Base-by-base conservation (phyloP, 1,140 invertebrate genomes). In the Drosophila tropicalis region DNA sequence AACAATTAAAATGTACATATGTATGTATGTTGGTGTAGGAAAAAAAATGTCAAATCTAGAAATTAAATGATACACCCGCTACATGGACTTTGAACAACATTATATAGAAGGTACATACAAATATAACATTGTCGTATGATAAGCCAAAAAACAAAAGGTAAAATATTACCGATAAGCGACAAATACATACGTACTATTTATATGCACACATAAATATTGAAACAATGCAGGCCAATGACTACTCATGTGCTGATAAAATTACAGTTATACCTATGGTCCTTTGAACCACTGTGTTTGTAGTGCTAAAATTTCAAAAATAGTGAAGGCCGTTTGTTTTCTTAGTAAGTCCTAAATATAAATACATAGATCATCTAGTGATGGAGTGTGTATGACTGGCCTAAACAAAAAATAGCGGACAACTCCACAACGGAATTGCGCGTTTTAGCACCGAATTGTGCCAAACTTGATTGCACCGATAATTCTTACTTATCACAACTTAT, bases 21-120 rank as follows among this genome's bases (percentile, higher is more conserved):
- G 29, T 47, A 29, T 10, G 19, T 22, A 39, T 22, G 17, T 62
- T 5, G 29, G 29, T 44, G n/a, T n/a, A 29, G 58, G 3, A 57
- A 62, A 66, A 41, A 74, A 75, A 63, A 69, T 17, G 65, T 17
- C 58, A 63, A 55, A 65, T 44, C 34, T 54, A 67, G n/a, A 60
- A 67, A 57, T 66, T 67, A 55, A 69, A 9, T 68, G 65, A 76
- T 70, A 68, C 73, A 76, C 73, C 73, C 73, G 56, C 73, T 55
- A 64, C 19, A 55, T 76, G 73, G 66, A 76, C 73, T 76, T 76
- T 76, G 76, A 34, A 19, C 54, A 60, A 44, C 60, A 73, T 44
- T 47, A 76, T 68, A 40, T 44, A 65, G 34, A 41, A 54, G 62
- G 58, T 75, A 57, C n/a, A 34, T 17, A 34, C 36, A 58, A n/a